Conservation (phyloP, 2,888 invertebrate genomes). For the Cacoxenus indagator region DNA sequence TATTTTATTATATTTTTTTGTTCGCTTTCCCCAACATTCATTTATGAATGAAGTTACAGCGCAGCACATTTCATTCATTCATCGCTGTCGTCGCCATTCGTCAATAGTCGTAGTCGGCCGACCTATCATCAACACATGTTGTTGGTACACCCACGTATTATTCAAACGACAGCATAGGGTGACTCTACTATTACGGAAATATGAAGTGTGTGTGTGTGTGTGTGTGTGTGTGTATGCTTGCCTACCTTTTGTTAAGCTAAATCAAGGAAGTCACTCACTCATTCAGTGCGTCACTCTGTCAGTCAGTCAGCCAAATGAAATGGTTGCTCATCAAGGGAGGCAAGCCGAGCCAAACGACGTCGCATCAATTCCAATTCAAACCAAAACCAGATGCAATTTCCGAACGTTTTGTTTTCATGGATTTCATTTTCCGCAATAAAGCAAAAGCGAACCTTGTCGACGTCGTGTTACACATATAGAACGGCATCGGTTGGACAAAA, state of each 20-base stretch:
- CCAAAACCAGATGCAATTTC: neutral
- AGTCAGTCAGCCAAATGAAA: neutral
- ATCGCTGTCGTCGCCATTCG: conserved; percentile 17
- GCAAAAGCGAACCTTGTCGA: neutral
- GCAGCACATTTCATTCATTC: neutral
- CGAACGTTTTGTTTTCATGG: neutral
- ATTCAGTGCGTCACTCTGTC: neutral
- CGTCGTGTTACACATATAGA: neutral
- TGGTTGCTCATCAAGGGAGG: too few species aligned
- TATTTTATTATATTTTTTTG: neutral
- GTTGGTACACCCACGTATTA: neutral
- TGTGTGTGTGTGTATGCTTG: neutral
- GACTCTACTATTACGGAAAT: too few species aligned
- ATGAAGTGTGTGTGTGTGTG: neutral
- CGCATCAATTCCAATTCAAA: neutral
- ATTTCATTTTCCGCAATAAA: neutral
- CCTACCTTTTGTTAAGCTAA: neutral
- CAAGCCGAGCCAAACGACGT: neutral
- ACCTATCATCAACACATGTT: neutral
- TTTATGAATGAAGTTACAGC: conserved; percentile 1
- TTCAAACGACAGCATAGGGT: neutral
- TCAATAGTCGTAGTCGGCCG: neutral
- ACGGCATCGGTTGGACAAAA: too few species aligned
- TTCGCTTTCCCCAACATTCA: conserved; percentile 4
- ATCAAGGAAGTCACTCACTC: neutral